Percentiles rank a stretch among this genome's conserved stretches.
These are phyloP conservation scores for Ctenochaetus hawaiiensis DNA, from an alignment of 2,797 vertebrate species.

Conservation along the genomic window DNA sequence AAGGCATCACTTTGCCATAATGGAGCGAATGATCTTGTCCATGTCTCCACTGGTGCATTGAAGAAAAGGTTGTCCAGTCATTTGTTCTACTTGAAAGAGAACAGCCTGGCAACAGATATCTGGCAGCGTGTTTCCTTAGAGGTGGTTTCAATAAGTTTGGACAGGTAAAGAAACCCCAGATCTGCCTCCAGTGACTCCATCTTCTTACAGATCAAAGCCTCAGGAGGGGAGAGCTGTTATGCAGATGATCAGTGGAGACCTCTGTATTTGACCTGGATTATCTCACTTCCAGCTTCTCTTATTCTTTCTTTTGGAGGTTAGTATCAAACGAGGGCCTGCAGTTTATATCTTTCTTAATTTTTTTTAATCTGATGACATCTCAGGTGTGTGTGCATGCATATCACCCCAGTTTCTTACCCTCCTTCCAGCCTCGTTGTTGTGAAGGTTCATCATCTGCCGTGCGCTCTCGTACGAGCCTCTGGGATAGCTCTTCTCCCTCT, in stretches of 20 bases:
- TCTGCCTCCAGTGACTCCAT: constrained; percentile 65
- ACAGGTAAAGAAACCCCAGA: constrained; percentile 63
- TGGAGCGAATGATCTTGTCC: constrained; percentile 46
- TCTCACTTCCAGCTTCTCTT: constrained; percentile 44
- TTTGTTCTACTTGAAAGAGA: constrained; percentile 72
- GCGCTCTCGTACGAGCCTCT: constrained; percentile 93
- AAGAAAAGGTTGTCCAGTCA: constrained; percentile 65
- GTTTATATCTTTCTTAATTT: constrained; percentile 4
- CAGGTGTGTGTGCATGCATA: neutral
- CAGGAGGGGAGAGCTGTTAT: constrained; percentile 74
- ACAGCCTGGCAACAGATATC: constrained; percentile 68
- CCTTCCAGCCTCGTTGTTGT: constrained; percentile 97
- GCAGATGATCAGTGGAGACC: constrained; percentile 78
- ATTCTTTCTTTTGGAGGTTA: constrained; percentile 11
- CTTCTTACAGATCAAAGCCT: constrained; percentile 78
- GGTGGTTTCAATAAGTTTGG: constrained; percentile 78
- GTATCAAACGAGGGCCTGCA: constrained; percentile 20
- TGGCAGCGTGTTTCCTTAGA: constrained; percentile 66
- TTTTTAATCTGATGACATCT: constrained; percentile 15
- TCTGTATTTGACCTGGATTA: constrained; percentile 62
- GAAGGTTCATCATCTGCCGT: constrained; percentile 94
- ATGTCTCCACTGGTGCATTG: constrained; percentile 46
- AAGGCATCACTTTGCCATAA: constrained; percentile 30
- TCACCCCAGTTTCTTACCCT: constrained; percentile 85
- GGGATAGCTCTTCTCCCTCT: constrained; percentile 93